Conservation (phyloP, 2,888 invertebrate genomes). For the Orchestes rusci region DNA sequence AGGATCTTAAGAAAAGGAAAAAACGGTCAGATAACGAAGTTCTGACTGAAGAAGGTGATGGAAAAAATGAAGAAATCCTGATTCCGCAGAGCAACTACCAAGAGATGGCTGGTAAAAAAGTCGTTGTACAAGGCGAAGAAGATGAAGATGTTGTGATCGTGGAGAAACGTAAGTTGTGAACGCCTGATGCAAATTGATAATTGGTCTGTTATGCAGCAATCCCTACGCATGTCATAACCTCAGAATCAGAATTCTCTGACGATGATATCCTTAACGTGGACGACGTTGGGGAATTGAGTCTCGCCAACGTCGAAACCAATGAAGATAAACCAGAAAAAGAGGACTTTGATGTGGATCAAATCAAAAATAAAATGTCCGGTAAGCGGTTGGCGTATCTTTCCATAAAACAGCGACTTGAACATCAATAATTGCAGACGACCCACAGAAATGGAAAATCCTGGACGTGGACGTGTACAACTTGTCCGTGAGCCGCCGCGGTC, state of each 20-base stretch:
- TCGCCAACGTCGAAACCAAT: conserved; percentile 23
- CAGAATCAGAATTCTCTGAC: conserved; percentile 20
- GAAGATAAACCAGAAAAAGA: background rate
- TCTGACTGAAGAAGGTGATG: background rate
- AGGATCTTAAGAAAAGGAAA: too few species aligned
- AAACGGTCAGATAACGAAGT: background rate
- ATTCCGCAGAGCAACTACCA: background rate
- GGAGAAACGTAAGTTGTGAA: conserved; percentile 15
- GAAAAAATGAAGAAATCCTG: background rate
- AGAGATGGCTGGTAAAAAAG: background rate
- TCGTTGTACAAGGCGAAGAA: background rate
- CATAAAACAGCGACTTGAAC: background rate
- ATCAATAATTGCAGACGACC: conserved; percentile 46
- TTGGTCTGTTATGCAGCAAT: too few species aligned
- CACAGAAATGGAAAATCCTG: conserved; percentile 48
- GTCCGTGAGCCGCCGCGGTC: conserved; percentile 17
- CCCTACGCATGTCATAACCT: conserved; percentile 14
- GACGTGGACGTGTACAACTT: conserved; percentile 32
- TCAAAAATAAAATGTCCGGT: conserved; percentile 61
- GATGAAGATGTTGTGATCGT: conserved; percentile 16
- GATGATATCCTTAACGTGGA: conserved; percentile 20
- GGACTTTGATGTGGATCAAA: conserved; percentile 43
- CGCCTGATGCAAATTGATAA: too few species aligned
- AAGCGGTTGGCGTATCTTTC: conserved; percentile 27
- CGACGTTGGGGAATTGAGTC: conserved; percentile 22